Evolutionary conservation across 2,113 vertebrate genomes (phyloP).

Genomic region (Neolamprologus fasciatus): DNA sequence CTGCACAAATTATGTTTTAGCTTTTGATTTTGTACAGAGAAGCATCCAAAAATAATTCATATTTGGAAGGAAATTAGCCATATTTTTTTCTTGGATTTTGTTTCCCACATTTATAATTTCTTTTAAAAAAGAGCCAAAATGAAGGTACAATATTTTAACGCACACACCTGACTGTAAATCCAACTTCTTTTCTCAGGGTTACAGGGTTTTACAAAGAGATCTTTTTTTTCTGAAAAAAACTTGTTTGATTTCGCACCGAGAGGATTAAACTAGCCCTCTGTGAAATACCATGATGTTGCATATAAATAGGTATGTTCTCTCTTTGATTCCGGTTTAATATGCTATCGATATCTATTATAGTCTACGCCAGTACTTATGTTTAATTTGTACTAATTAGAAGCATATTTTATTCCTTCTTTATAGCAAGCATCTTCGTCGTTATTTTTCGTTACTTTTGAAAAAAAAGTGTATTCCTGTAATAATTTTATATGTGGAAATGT

Average conservation of each 20-base stretch:
- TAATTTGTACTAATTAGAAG: slow-evolving; percentile 39
- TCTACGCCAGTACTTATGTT: slow-evolving; percentile 52
- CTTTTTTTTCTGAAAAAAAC: not conserved
- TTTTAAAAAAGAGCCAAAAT: not conserved
- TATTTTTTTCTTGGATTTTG: not conserved
- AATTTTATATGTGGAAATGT: slow-evolving; percentile 53
- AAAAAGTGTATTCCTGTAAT: not conserved
- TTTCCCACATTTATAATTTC: not conserved
- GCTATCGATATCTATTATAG: slow-evolving; percentile 36
- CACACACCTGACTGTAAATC: slow-evolving; percentile 5
- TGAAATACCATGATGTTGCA: not conserved
- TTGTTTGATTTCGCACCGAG: not conserved
- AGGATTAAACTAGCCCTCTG: not conserved
- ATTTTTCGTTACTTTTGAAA: not conserved
- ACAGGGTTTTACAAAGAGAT: slow-evolving; percentile 39
- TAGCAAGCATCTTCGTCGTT: slow-evolving; percentile 9
- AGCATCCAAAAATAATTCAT: not conserved
- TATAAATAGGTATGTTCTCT: not conserved
- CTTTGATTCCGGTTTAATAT: slow-evolving; percentile 47
- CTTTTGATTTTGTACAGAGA: slow-evolving; percentile 10
- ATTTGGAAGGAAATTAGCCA: slow-evolving; percentile 41
- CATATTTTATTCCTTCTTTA: slow-evolving; percentile 41
- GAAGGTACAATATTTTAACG: not conserved
- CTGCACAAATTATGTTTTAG: not conserved
- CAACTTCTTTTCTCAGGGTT: slow-evolving; percentile 57